Conservation (phyloP, 2,797 vertebrate species). For the Sparidentex hasta region DNA sequence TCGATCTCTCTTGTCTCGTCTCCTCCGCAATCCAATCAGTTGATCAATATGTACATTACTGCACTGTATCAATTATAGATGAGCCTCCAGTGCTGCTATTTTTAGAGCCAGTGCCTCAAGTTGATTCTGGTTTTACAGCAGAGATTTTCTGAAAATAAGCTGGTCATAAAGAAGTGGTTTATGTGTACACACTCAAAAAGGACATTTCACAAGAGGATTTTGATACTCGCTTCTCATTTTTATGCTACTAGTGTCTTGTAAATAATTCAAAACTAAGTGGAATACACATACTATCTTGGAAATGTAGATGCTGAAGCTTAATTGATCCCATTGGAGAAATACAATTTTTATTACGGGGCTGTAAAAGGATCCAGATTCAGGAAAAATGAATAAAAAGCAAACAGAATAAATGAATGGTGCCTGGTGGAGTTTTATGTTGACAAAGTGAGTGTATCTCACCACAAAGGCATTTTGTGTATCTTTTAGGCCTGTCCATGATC, state of each 20-base stretch:
- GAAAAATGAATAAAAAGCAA: not conserved
- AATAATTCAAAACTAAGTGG: not conserved
- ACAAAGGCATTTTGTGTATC: no score
- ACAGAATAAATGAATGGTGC: not conserved
- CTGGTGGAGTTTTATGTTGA: not conserved
- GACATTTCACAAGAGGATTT: not conserved
- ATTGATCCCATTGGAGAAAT: not conserved
- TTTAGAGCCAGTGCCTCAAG: constrained; percentile 52
- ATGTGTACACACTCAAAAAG: not conserved
- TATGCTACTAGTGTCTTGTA: not conserved
- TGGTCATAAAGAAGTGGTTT: not conserved
- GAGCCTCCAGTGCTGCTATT: constrained; percentile 60
- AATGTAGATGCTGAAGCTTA: not conserved
- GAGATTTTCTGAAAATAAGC: not conserved
- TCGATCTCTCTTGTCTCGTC: not conserved
- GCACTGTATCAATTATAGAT: constrained; percentile 70
- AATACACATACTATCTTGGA: not conserved
- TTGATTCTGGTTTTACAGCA: constrained; percentile 21
- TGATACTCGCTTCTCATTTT: not conserved
- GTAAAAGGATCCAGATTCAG: not conserved
- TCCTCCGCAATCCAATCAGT: constrained; percentile 53
- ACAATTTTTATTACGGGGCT: not conserved
- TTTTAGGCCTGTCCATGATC: no score
- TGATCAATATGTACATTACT: constrained; percentile 68
- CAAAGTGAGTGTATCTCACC: not conserved